phyloP scores from a whole-genome alignment of 2,113 vertebrate genomes.

The Ciconia stormi region DNA sequence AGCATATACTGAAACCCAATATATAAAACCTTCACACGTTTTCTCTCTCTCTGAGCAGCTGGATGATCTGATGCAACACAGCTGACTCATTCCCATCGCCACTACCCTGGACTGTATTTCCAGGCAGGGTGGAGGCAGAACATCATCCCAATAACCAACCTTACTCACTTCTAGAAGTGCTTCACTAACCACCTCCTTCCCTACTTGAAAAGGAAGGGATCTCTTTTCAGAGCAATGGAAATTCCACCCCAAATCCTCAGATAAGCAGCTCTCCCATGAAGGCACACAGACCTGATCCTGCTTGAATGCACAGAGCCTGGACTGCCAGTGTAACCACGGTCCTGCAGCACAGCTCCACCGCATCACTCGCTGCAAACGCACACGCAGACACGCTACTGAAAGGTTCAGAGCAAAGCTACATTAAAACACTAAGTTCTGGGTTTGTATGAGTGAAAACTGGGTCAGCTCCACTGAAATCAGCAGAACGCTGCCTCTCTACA shows the following conservation, averaged over 20 bases:
- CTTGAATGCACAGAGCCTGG: rapidly evolving
- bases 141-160: background rate
- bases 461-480: background rate
- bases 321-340: rapidly evolving
- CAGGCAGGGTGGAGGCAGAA: background rate
- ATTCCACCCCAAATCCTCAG: background rate
- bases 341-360: rapidly evolving
- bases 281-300: background rate
- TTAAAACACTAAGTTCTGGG: background rate
- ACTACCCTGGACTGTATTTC: background rate
- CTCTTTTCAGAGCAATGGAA: background rate
- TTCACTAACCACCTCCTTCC: background rate
- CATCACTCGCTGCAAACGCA: background rate
- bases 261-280: background rate
- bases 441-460: background rate
- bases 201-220: background rate
- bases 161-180: background rate
- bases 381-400: rapidly evolving
- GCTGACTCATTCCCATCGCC: background rate
- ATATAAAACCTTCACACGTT: background rate
- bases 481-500: background rate
- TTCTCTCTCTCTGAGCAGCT: background rate
- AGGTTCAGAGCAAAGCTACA: background rate
- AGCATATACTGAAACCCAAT: background rate
- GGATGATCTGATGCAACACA: background rate